A percentile compares a stretch with the other conserved stretches of the same genome.
phyloP scores from a whole-genome alignment of 2,113 vertebrate species.

The Pontoporia blainvillei region DNA sequence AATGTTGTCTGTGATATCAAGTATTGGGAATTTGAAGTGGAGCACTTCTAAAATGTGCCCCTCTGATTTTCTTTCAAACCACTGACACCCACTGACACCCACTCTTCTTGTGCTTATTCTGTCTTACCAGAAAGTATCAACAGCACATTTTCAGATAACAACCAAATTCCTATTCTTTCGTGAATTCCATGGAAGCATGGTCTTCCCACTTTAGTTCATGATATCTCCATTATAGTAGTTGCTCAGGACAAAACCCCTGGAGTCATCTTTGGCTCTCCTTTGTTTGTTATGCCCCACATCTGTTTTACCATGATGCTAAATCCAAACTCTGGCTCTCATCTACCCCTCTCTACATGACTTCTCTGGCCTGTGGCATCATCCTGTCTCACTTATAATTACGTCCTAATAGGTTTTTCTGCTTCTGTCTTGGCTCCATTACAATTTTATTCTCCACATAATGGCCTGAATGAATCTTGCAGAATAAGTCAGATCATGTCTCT shows the following conservation, averaged over 20 bases:
- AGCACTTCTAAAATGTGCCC: background rate
- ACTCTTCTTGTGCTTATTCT: constrained; percentile 6
- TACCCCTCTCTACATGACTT: background rate
- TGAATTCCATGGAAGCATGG: background rate
- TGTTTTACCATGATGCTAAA: background rate
- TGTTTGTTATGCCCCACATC: background rate
- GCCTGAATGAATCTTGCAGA: constrained; percentile 1
- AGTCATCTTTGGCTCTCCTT: background rate
- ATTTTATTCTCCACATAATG: background rate
- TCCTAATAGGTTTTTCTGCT: constrained; percentile 57
- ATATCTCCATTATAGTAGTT: background rate
- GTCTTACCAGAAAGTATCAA: background rate
- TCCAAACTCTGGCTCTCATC: background rate
- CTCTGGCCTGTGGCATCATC: constrained; percentile 18
- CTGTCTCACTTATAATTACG: constrained; percentile 34
- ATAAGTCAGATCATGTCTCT: background rate
- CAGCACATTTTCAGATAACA: constrained; percentile 25
- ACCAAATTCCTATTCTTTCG: background rate
- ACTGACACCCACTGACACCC: background rate
- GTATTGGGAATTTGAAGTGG: background rate
- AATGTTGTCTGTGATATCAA: background rate
- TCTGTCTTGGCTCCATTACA: constrained; percentile 4
- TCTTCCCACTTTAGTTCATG: background rate
- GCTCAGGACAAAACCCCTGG: background rate
- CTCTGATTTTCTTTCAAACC: constrained; percentile 42